phyloP scores from a whole-genome alignment of 1,140 invertebrate species.

The Oncopodura yosiiana region DNA sequence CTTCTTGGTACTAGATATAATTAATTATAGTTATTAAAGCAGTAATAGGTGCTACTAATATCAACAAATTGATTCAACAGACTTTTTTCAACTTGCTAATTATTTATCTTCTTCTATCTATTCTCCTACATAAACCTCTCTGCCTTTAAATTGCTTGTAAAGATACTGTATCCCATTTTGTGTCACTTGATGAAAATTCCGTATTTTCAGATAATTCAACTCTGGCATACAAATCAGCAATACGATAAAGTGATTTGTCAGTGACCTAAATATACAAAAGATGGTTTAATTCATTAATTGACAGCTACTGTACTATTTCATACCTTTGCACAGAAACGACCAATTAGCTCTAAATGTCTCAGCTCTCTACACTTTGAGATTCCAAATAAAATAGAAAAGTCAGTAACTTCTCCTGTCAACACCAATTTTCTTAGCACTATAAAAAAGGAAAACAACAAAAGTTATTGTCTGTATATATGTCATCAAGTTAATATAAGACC shows the following conservation, averaged over 20 bases:
- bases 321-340: conserved; percentile 7
- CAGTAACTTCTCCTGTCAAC: conserved; percentile 15
- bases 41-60: no score
- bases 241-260: conserved; percentile 3
- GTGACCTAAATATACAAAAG: background rate
- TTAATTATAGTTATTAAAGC: no score
- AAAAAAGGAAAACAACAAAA: background rate
- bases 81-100: no score
- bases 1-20: no score
- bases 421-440: conserved; percentile 9
- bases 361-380: conserved; percentile 12
- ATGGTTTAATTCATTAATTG: background rate
- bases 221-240: conserved; percentile 16
- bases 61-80: no score
- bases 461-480: background rate
- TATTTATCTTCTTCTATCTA: background rate
- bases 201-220: conserved; percentile 11
- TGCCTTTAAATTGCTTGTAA: conserved; percentile 11
- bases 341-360: conserved; percentile 8
- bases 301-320: background rate
- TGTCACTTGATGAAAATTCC: conserved; percentile 4
- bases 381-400: conserved; percentile 8
- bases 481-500: background rate
- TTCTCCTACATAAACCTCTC: conserved; percentile 18
- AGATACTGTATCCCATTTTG: background rate